Evolutionary conservation across 2,888 invertebrate genomes (phyloP).

Genomic region (Flexamia atlantica): DNA sequence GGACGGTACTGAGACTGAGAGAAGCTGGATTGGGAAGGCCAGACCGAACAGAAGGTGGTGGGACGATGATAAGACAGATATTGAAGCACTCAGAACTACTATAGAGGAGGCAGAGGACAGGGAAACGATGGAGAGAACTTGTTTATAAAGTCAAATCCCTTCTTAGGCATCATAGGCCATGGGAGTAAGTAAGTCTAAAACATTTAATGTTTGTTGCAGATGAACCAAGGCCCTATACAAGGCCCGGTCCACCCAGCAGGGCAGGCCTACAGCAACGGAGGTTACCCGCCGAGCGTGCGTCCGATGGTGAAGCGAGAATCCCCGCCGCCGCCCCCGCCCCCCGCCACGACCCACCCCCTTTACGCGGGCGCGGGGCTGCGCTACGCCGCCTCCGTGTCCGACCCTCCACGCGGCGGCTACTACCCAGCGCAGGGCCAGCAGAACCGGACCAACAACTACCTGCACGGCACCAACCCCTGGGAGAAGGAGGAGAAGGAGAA

Average conservation of each 20-base stretch:
- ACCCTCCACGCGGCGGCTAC: slow-evolving; percentile 81
- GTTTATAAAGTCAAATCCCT: no score
- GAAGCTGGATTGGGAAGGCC: no score
- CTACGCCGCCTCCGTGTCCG: slow-evolving; percentile 81
- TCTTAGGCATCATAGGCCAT: no score
- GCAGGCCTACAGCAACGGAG: slow-evolving; percentile 67
- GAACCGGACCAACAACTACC: slow-evolving; percentile 73
- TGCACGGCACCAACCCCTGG: slow-evolving; percentile 87
- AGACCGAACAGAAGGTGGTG: no score
- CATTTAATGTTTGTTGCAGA: slow-evolving; percentile 22
- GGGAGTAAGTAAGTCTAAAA: no score
- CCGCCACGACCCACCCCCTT: slow-evolving; percentile 84
- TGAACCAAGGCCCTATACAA: slow-evolving; percentile 62
- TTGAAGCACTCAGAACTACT: no score
- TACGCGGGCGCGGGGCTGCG: slow-evolving; percentile 74
- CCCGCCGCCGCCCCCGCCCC: slow-evolving; percentile 82
- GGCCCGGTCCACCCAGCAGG: slow-evolving; percentile 64
- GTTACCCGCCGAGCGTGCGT: slow-evolving; percentile 26
- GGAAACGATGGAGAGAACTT: no score
- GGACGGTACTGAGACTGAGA: no score
- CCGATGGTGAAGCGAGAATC: slow-evolving; percentile 70
- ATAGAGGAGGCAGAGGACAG: no score
- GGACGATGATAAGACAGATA: no score
- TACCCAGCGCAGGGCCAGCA: slow-evolving; percentile 75
- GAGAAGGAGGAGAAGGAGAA: slow-evolving; percentile 95